These are phyloP conservation scores for Dasysyrphus tricinctus DNA, from an alignment of 2,888 invertebrate genomes.

Conservation along the genomic window DNA sequence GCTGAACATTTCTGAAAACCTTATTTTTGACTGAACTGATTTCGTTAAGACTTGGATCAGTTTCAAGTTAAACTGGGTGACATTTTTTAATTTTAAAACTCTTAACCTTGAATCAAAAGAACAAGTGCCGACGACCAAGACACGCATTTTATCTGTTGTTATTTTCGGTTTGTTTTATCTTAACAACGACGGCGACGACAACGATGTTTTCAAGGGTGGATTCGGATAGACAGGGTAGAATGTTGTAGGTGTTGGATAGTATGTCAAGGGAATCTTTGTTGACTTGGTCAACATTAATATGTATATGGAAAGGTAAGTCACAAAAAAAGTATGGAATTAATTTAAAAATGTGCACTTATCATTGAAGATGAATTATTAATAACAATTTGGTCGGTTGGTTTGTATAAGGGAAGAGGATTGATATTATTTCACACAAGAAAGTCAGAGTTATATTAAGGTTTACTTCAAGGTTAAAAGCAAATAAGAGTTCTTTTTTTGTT, in stretches of 20 bases:
- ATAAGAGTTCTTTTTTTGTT: not conserved
- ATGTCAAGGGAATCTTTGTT: constrained; percentile 53
- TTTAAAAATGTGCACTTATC: constrained; percentile 25
- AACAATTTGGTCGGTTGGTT: constrained; percentile 6
- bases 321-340: constrained; percentile 39
- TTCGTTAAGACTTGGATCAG: too few species aligned
- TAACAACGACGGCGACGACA: not conserved
- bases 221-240: not conserved
- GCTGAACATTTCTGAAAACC: too few species aligned
- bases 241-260: constrained; percentile 24
- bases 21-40: too few species aligned
- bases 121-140: not conserved
- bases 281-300: constrained; percentile 46
- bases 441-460: not conserved
- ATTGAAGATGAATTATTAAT: constrained; percentile 32
- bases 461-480: not conserved
- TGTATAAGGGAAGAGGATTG: not conserved
- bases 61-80: too few species aligned
- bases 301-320: constrained; percentile 12
- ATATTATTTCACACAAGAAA: not conserved
- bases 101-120: not conserved
- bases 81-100: too few species aligned
- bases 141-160: not conserved
- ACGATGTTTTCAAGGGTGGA: constrained; percentile 9
- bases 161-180: constrained; percentile 31